These are phyloP conservation scores for Coendou prehensilis DNA, from an alignment of 2,797 vertebrate species.

Conservation along the genomic window DNA sequence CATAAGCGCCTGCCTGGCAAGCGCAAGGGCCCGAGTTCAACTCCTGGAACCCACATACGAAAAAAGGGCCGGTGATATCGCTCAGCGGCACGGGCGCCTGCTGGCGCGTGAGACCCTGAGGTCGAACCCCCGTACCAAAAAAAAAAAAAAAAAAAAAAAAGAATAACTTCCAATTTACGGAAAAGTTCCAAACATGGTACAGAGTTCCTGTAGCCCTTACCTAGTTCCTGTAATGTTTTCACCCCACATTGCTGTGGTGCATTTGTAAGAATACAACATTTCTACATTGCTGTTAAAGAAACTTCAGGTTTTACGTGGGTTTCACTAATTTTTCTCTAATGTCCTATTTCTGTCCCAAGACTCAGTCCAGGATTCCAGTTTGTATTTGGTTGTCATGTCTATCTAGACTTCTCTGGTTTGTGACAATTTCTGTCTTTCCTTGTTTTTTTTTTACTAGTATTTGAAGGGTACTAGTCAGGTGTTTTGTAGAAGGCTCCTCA, in stretches of 20 bases:
- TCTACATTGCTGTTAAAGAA: too few relatives aligned
- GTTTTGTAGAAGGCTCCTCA: background rate
- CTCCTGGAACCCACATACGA: too few relatives aligned
- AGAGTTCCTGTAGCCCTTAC: background rate
- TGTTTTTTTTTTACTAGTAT: background rate
- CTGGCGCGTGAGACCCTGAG: too few relatives aligned
- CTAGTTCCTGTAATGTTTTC: background rate
- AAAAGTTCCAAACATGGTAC: background rate
- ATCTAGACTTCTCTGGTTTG: background rate
- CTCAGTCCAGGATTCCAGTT: background rate
- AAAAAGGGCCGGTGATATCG: too few relatives aligned
- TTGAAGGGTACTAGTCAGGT: background rate
- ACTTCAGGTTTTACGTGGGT: background rate
- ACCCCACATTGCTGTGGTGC: too few relatives aligned
- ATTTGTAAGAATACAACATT: background rate
- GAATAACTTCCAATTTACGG: background rate
- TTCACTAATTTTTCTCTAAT: background rate
- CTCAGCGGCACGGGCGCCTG: too few relatives aligned
- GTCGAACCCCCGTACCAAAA: too few relatives aligned
- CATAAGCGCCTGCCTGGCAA: too few relatives aligned
- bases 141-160: background rate
- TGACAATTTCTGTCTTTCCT: background rate
- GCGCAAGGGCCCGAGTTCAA: too few relatives aligned
- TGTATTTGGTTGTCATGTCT: background rate
- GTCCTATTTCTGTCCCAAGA: background rate